Evolutionary conservation across 2,888 invertebrate genomes (phyloP), one percentile per base, ranked within the genome.

Genomic region (Tipula vernalis): DNA sequence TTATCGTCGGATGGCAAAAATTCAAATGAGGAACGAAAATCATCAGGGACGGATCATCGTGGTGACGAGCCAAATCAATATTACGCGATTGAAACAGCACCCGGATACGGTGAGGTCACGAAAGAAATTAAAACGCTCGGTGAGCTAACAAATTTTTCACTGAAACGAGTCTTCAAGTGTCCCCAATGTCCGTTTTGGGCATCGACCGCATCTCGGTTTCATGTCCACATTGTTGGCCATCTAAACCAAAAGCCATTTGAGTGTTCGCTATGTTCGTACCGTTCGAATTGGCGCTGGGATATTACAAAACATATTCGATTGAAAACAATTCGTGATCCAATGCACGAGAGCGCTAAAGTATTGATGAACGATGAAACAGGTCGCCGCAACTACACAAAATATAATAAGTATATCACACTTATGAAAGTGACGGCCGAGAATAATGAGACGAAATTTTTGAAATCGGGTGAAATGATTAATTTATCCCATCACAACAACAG

Each of bases 231-330:
- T 89, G 97, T 98, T 12, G 97, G 97, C 1, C 98, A 98, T 91
- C 93, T 97, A 88, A 98, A 98, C 91, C 96, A 96, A 90, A 97
- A 98, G 90, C 98, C 98, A 0, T 99, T 98, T 91, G 97, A 98
- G 91, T 99, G 99, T 92, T 98, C 98, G 0, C 93, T 97, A 15
- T 99, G 98, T 92, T 95, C 96, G 87, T 97, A 98, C 90, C 95
- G 97, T 89, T 98, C 98, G 41, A 98, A 98, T 90, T 98, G 98
- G 98, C 94, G 98, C 88, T 98, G 98, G 97, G 98, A 98, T 92
- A 97, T 98, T 87, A 97, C 97, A 39, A 97, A 98, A 91, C 99
- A 99, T 91, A 98, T 98, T 88, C 96, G 97, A 89, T 93, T 98
- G 89, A 98, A 97, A 92, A 96, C 96, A 6, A 96, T 96, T 36